Base-by-base conservation (phyloP, 2,888 invertebrate genomes). In the Galerucella pusilla region DNA sequence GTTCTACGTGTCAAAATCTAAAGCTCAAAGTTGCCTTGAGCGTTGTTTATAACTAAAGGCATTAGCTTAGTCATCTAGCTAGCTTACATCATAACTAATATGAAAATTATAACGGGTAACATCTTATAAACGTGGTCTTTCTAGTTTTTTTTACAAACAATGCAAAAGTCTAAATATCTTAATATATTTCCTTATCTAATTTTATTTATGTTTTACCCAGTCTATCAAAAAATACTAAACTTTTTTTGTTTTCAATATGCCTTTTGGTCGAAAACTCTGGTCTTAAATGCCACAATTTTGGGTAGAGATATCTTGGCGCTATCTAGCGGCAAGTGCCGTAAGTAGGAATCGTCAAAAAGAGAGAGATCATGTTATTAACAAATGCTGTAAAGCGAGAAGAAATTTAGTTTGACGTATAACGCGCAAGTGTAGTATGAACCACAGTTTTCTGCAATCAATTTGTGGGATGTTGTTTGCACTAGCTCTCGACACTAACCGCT, bases 201-300 rank as follows among this genome's bases (percentile, higher is more conserved):
- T 25, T 49, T 49, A 16, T 49, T 7, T 35, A 49, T 49, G 16
- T 20, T 28, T 49, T 61, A 60, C 2, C 25, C 14, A 52, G 69
- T 49, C 42, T 11, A 61, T 61, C 28, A 69, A 69, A 69, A 69
- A 69, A 60, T 69, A 69, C 52, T 25, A 66, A 66, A 28, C 28
- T n/a, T 1, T n/a, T 12, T 10, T n/a, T 45, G 3, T 42, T 42
- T 63, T 28, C 2, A 28, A 28, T 28, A 4, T 4, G 2, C 4
- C 4, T 2, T 28, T 28, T 28, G 28, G 28, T 28, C 28, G 1
- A 28, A 28, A n/a, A n/a, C n/a, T n/a, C n/a, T n/a, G n/a, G n/a
- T n/a, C n/a, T n/a, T n/a, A n/a, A n/a, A n/a, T n/a, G n/a, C n/a
- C n/a, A n/a, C n/a, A n/a, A n/a, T n/a, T n/a, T n/a, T n/a, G n/a